These are phyloP conservation scores for Vanessa atalanta DNA, from an alignment of 1,140 invertebrate genomes.

Conservation along the genomic window DNA sequence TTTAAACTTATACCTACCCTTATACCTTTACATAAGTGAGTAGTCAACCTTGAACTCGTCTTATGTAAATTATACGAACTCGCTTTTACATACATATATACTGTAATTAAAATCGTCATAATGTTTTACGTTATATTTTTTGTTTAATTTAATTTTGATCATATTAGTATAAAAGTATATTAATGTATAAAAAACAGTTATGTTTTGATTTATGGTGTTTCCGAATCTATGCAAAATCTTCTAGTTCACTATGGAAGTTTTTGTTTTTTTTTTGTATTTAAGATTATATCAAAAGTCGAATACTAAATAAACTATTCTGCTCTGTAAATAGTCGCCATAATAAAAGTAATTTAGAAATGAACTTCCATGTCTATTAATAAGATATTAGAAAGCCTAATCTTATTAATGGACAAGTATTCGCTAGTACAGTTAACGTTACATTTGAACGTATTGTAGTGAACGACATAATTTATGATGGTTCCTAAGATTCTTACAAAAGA, in stretches of 20 bases:
- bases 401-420: conserved; percentile 11
- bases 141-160: no score
- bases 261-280: no score
- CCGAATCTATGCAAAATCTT: no score
- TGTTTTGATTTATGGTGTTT: no score
- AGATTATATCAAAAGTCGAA: no score
- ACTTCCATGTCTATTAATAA: background rate
- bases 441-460: conserved; percentile 15
- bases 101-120: background rate
- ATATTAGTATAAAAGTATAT: no score
- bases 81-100: background rate
- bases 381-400: background rate
- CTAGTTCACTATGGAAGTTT: no score
- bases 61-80: conserved; percentile 42
- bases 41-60: conserved; percentile 55
- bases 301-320: no score
- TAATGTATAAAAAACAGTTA: no score
- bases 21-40: background rate
- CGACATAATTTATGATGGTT: conserved; percentile 52
- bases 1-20: conserved; percentile 39
- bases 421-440: conserved; percentile 8
- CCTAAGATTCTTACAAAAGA: conserved; percentile 50
- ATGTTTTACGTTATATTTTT: background rate
- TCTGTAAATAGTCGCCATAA: background rate
- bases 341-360: background rate